phyloP scores from a whole-genome alignment of 2,113 vertebrate genomes.

The Alethe castanea region DNA sequence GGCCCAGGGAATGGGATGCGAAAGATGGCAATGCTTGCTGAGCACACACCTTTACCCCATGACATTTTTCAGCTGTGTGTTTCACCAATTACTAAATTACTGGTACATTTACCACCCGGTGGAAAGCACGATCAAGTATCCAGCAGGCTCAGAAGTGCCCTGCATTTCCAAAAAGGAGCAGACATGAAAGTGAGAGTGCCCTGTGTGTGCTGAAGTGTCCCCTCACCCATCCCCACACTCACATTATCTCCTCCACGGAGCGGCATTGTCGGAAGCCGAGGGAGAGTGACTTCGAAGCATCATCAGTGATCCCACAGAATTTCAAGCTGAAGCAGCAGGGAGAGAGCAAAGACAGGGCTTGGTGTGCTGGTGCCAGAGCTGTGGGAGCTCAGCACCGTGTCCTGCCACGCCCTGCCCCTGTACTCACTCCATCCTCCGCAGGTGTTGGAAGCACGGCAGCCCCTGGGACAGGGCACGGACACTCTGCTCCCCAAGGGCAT shows the following conservation, averaged over 20 bases:
- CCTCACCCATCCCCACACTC: conserved; percentile 22
- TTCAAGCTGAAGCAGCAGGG: conserved; percentile 51
- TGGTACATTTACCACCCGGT: neutral
- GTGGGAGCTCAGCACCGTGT: accelerated
- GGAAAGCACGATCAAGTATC: neutral
- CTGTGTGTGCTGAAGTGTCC: neutral
- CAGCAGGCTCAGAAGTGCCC: neutral
- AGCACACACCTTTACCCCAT: neutral
- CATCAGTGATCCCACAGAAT: conserved; percentile 61
- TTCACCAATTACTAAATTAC: neutral
- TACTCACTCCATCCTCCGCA: conserved; percentile 83
- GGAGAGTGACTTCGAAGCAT: conserved; percentile 28
- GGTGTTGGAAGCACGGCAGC: conserved; percentile 62
- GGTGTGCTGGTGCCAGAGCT: neutral
- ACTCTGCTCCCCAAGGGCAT: conserved; percentile 68
- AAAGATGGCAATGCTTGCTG: neutral
- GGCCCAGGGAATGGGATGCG: neutral
- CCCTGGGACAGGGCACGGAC: conserved; percentile 60
- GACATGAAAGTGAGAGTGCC: neutral
- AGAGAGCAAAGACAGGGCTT: neutral
- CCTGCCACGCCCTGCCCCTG: neutral
- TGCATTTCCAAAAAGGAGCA: neutral
- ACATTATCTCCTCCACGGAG: conserved; percentile 72
- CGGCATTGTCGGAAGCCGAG: conserved; percentile 26
- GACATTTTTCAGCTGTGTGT: neutral